Evolutionary conservation across 2,113 vertebrate species (phyloP).

Genomic region (Rhineura floridana): DNA sequence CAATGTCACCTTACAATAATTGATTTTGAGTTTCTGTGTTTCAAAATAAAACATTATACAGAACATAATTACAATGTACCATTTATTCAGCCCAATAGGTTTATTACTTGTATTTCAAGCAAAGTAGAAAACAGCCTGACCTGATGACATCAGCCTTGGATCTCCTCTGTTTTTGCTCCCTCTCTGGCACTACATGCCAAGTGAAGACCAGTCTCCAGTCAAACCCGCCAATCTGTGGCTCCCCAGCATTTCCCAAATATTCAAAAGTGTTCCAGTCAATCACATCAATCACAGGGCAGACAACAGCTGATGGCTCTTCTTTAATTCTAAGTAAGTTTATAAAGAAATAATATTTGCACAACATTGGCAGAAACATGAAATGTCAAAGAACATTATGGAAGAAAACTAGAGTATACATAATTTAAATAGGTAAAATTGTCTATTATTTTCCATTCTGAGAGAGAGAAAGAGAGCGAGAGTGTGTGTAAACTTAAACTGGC

Average conservation of each 20-base stretch:
- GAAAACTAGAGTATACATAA: background rate
- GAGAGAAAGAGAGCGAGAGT: no score
- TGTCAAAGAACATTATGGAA: constrained; percentile 4
- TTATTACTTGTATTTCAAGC: constrained; percentile 8
- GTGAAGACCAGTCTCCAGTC: constrained; percentile 97
- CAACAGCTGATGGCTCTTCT: constrained; percentile 89
- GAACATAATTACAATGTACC: no score
- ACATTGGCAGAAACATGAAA: background rate
- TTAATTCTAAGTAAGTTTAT: constrained; percentile 81
- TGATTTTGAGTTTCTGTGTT: no score
- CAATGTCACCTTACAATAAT: no score
- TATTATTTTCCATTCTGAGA: background rate
- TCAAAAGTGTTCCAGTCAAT: constrained; percentile 98
- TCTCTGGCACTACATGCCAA: constrained; percentile 87
- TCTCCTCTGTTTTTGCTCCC: constrained; percentile 82
- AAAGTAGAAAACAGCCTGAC: constrained; percentile 61
- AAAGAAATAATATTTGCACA: constrained; percentile 27
- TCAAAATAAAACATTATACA: no score
- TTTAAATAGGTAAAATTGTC: background rate
- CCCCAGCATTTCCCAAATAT: constrained; percentile 90
- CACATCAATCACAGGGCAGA: constrained; percentile 96
- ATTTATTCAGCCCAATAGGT: background rate
- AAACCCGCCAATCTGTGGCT: constrained; percentile 95
- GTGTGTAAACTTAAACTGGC: background rate
- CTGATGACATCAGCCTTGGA: constrained; percentile 91